Evolutionary conservation across 2,888 invertebrate genomes (phyloP).

Genomic region (Gnatocerus cornutus): DNA sequence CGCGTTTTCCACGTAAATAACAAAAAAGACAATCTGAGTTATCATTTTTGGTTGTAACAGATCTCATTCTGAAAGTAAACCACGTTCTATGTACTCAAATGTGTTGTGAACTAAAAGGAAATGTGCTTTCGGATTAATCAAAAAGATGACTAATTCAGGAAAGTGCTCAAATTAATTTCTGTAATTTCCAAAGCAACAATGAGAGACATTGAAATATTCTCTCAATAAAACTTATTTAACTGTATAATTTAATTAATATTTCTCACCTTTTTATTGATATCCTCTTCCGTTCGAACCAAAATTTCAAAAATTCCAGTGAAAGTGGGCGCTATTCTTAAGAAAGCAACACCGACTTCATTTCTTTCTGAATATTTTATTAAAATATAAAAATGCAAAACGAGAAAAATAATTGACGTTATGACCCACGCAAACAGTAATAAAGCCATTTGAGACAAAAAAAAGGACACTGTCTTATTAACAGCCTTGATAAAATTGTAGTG

Average conservation of each 20-base stretch:
- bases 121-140: too few relatives aligned
- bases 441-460: background rate
- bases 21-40: background rate
- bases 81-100: background rate
- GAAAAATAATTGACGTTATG: background rate
- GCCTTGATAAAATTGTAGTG: background rate
- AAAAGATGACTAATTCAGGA: too few relatives aligned
- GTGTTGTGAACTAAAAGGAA: too few relatives aligned
- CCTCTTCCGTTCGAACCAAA: background rate
- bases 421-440: background rate
- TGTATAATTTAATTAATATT: too few relatives aligned
- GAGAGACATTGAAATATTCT: too few relatives aligned
- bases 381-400: background rate
- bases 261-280: background rate
- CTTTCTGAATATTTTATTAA: background rate
- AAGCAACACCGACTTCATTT: too few relatives aligned
- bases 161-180: too few relatives aligned
- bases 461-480: background rate
- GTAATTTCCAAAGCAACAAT: too few relatives aligned
- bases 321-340: too few relatives aligned
- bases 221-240: too few relatives aligned
- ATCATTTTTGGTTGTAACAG: background rate
- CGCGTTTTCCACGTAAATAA: background rate
- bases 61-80: background rate
- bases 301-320: background rate